Evolutionary conservation across 2,797 vertebrate genomes (phyloP), one percentile per base, ranked within the genome.

Genomic region (Muscicapa comitata): DNA sequence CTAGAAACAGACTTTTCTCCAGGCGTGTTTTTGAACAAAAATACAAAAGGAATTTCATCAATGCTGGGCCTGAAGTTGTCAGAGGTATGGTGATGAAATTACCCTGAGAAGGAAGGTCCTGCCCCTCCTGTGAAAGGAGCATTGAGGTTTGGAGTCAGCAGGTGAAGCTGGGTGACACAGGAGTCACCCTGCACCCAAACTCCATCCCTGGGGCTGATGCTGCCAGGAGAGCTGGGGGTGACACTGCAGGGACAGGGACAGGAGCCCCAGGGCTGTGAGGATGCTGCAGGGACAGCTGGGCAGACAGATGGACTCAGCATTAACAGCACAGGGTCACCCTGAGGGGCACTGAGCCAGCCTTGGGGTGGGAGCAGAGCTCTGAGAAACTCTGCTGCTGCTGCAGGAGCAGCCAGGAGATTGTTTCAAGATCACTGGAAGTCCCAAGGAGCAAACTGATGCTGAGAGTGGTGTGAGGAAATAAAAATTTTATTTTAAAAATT

Each of bases 51-150:
- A 1, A 65, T 38, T 62, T 66, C 8, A 73, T 16, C 62, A 86
- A 42, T 0, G 0, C 68, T 0, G 4, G 25, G 37, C 25, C 2
- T 29, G 82, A 54, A 61, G 61, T 0, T 68, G 85, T 54, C 75
- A 57, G 26, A 42, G 2, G 31, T 35, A 45, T 11, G 43, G 68
- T 17, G 84, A 57, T 58, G 15, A 62, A 76, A 45, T 1, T 9
- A 35, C 17, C 42, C 38, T 37, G 61, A 31, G 62, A 43, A 25
- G 43, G 18, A 29, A 66, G 16, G 13, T 10, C 13, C 37, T 43
- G 42, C 35, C 21, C 7, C 18, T 71, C 29, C 57, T 45, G 5
- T 0, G 2, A 23, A 26, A 48, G 26, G 2, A 25, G 20, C 62
- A 13, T 2, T 1, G 42, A 55, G 35, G 53, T 33, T 40, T 6